Evolutionary conservation across 2,113 vertebrate species (phyloP), one percentile per base, ranked within the genome.

Genomic region (Chaenogobius annularis): DNA sequence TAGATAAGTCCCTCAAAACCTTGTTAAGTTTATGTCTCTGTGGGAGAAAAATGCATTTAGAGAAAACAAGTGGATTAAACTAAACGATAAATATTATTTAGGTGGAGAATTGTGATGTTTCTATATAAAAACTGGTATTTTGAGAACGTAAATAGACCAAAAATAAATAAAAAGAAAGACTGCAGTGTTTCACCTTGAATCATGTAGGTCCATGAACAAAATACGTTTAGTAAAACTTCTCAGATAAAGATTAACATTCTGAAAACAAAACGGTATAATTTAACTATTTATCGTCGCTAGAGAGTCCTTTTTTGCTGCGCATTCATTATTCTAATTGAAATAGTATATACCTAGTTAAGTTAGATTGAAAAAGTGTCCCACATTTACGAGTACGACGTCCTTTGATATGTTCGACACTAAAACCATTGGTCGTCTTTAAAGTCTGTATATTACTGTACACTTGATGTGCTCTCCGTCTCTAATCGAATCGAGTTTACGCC

Each of bases 291-390:
- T 52, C 7, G 1, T n/a, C 19, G 8, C 19, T 20, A 54, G 50
- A 52, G 8, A n/a, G 50, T n/a, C 50, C 50, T 54, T 54, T 50
- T 54, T n/a, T 54, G 50, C 50, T 10, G 50, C n/a, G 50, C 9
- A 90, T 82, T 89, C 81, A 83, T 89, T 85, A 85, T 91, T 86
- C 78, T 90, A 84, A 70, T 48, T 82, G 58, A 76, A 85, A 82
- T 72, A 85, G 81, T 82, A 83, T 82, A 82, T 77, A 89, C 19
- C 61, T 40, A 43, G 82, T 85, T 83, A 58, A 26, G 55, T 58
- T 26, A 84, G 75, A 86, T 13, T 8, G 67, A 75, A 77, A 65
- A 81, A 81, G 75, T 74, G 59, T 69, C 65, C 79, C 48, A 20
- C 61, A 20, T 63, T 17, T 66, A 59, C 26, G 43, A 61, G 55